Evolutionary conservation across 2,888 invertebrate genomes (phyloP).

Genomic region (Ectemnius continuus): DNA sequence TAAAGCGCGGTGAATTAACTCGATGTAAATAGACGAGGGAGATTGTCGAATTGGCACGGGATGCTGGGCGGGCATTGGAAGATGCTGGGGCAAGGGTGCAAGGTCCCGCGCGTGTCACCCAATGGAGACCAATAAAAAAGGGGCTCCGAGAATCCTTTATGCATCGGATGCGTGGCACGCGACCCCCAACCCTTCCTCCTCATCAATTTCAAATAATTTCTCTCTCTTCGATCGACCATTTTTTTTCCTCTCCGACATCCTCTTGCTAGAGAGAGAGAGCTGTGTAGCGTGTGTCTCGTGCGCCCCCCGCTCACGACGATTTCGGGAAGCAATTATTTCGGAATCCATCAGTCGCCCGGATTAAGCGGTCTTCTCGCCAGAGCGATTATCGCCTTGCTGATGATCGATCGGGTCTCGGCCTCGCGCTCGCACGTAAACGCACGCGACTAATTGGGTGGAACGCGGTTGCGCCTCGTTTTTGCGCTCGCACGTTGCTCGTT

Average conservation of each 20-base stretch:
- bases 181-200: conserved; percentile 62
- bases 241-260: conserved; percentile 32
- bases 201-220: conserved; percentile 73
- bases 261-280: background rate
- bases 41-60: conserved; percentile 35
- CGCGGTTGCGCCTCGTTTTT: conserved; percentile 31
- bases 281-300: background rate
- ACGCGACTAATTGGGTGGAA: conserved; percentile 45
- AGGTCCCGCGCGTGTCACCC: conserved; percentile 39
- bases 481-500: conserved; percentile 31
- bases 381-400: conserved; percentile 60
- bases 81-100: conserved; percentile 36
- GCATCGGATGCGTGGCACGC: conserved; percentile 61
- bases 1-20: conserved; percentile 37
- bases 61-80: conserved; percentile 22
- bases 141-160: conserved; percentile 50
- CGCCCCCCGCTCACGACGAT: conserved; percentile 32
- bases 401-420: conserved; percentile 62
- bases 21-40: conserved; percentile 30
- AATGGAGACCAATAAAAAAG: conserved; percentile 61
- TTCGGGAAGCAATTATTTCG: conserved; percentile 72
- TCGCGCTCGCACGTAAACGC: background rate
- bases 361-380: conserved; percentile 58
- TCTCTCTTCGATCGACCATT: conserved; percentile 29
- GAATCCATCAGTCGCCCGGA: conserved; percentile 72